Conservation (phyloP, 2,797 vertebrate species). For the Sebastes itinus region DNA sequence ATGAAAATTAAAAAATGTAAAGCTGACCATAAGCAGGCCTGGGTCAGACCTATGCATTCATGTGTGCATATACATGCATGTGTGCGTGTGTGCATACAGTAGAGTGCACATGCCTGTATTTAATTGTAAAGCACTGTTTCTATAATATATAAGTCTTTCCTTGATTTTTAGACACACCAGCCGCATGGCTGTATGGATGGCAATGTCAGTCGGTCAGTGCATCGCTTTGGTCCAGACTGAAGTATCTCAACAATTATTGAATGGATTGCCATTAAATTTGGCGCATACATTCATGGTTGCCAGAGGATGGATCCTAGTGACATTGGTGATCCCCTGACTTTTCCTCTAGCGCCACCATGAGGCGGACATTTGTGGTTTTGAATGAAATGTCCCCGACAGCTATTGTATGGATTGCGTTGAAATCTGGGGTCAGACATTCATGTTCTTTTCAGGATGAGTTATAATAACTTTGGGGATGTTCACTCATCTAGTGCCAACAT, state of each 20-base stretch:
- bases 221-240: background rate
- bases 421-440: too few relatives aligned
- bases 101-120: background rate
- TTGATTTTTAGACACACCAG: background rate
- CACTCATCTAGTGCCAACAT: too few relatives aligned
- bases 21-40: background rate
- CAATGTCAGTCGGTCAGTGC: background rate
- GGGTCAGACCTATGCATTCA: background rate
- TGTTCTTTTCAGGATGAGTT: background rate
- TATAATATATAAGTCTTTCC: background rate
- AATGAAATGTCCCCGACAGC: background rate
- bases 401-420: background rate
- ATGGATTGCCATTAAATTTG: background rate
- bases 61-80: background rate
- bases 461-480: background rate
- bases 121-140: background rate
- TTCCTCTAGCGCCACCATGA: background rate
- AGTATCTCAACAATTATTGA: background rate
- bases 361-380: background rate
- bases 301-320: background rate
- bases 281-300: too few relatives aligned
- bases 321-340: background rate
- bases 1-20: slow-evolving; percentile 68
- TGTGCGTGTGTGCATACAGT: background rate
- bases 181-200: background rate